These are phyloP conservation scores for Brachylomia viminalis DNA, from an alignment of 2,888 invertebrate species.

Conservation along the genomic window DNA sequence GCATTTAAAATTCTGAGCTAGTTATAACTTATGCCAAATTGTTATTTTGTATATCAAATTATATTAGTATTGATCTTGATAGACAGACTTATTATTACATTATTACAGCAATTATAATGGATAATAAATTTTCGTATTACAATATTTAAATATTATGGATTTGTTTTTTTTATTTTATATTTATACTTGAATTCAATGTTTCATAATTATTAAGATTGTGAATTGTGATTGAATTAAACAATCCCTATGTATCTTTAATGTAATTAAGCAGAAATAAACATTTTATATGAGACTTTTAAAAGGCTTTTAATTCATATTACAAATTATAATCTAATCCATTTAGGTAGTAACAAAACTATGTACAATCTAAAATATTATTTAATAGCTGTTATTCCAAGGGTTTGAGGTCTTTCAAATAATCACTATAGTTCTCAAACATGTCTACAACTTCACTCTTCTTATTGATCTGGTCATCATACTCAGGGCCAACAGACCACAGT, in stretches of 20 bases:
- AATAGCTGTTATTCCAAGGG: slow-evolving; percentile 86
- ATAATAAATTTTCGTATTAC: slow-evolving; percentile 62
- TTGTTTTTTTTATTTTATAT: slow-evolving; percentile 72
- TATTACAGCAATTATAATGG: slow-evolving; percentile 63
- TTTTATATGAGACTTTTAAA: slow-evolving; percentile 90
- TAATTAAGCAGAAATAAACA: slow-evolving; percentile 89
- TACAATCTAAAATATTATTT: slow-evolving; percentile 30
- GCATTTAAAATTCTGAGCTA: slow-evolving; percentile 88
- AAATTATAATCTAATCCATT: neutral
- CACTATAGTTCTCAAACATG: slow-evolving; percentile 92
- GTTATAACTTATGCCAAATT: slow-evolving; percentile 87
- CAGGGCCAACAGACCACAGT: slow-evolving; percentile 96
- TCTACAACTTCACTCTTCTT: slow-evolving; percentile 91
- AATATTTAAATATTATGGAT: slow-evolving; percentile 63
- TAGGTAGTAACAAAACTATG: slow-evolving; percentile 14
- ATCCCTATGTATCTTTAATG: slow-evolving; percentile 87
- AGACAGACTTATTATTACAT: slow-evolving; percentile 67
- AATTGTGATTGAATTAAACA: slow-evolving; percentile 85
- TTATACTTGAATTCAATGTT: slow-evolving; percentile 77
- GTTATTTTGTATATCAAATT: slow-evolving; percentile 85
- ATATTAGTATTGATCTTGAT: slow-evolving; percentile 74
- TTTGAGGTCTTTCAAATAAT: slow-evolving; percentile 91
- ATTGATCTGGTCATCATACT: slow-evolving; percentile 93
- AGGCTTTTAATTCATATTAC: slow-evolving; percentile 71
- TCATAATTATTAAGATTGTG: slow-evolving; percentile 78